phyloP scores from a whole-genome alignment of 2,797 vertebrate species.

The Caiman crocodilus region DNA sequence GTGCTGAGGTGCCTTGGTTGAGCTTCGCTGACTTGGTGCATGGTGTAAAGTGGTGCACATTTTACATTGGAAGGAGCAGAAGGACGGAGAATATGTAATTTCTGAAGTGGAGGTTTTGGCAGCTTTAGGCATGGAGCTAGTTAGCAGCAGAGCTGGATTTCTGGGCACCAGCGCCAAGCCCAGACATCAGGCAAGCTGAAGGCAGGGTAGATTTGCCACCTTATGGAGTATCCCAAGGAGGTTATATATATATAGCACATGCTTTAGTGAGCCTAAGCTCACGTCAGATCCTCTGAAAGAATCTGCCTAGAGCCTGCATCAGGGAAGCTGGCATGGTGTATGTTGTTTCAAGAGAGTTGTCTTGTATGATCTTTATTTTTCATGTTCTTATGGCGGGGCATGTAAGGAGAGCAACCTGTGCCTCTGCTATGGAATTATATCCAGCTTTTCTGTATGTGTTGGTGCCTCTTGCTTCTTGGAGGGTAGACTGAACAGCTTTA shows the following conservation, averaged over 20 bases:
- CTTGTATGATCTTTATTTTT: neutral
- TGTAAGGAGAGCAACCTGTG: fast-evolving
- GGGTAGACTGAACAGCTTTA: too few species aligned
- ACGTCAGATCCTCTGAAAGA: too few species aligned
- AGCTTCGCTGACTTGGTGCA: too few species aligned
- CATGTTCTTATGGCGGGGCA: neutral
- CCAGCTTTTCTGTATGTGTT: neutral
- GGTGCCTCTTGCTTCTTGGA: neutral
- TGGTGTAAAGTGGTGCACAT: too few species aligned
- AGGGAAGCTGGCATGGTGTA: neutral
- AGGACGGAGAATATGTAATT: conserved; percentile 38
- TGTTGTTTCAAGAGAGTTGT: neutral
- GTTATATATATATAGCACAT: too few species aligned
- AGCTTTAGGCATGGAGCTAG: neutral
- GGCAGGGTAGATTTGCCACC: too few species aligned
- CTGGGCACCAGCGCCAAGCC: conserved; percentile 31
- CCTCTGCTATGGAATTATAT: neutral
- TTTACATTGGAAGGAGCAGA: neutral
- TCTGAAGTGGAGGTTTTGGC: neutral
- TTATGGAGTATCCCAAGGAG: too few species aligned
- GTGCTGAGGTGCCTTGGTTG: too few species aligned
- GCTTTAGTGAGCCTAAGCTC: too few species aligned
- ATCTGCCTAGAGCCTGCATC: too few species aligned
- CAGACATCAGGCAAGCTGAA: too few species aligned
- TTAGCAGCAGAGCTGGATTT: neutral